A percentile compares a stretch with the other conserved stretches of the same genome.
phyloP scores from a whole-genome alignment of 2,113 vertebrate genomes.

The Rhynchomys soricoides region DNA sequence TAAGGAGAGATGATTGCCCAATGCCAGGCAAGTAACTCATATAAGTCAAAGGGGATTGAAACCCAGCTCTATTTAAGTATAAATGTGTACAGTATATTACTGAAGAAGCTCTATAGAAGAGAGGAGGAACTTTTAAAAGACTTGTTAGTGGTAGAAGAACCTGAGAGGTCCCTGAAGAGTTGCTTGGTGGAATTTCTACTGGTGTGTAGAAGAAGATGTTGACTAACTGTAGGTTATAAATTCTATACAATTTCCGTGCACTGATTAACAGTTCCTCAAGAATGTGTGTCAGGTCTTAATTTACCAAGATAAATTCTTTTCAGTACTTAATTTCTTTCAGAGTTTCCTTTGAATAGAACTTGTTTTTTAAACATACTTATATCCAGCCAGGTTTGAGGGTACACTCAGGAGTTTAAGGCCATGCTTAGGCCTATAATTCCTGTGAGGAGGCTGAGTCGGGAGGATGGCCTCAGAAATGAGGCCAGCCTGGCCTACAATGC shows the following conservation, averaged over 20 bases:
- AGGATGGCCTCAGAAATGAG: background rate
- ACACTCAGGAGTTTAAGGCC: background rate
- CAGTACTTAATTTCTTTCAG: constrained; percentile 10
- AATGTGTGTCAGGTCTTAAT: constrained; percentile 7
- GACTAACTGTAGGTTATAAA: background rate
- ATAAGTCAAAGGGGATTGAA: background rate
- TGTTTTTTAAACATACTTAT: background rate
- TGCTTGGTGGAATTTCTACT: constrained; percentile 3
- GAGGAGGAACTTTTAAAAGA: background rate
- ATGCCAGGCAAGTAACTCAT: background rate
- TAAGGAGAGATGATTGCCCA: background rate
- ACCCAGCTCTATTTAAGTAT: background rate
- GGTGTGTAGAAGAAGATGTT: background rate
- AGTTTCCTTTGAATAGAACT: constrained; percentile 54
- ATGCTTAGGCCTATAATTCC: background rate
- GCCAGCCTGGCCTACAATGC: background rate
- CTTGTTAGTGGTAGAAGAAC: background rate
- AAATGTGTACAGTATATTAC: background rate
- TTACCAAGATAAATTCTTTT: background rate
- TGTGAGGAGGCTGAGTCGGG: background rate
- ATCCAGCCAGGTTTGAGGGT: background rate
- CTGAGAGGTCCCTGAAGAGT: background rate
- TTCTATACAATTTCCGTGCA: background rate
- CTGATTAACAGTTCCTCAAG: constrained; percentile 9
- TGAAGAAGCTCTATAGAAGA: background rate